Conservation (phyloP, 2,113 vertebrate species). For the Erpornis zantholeuca region DNA sequence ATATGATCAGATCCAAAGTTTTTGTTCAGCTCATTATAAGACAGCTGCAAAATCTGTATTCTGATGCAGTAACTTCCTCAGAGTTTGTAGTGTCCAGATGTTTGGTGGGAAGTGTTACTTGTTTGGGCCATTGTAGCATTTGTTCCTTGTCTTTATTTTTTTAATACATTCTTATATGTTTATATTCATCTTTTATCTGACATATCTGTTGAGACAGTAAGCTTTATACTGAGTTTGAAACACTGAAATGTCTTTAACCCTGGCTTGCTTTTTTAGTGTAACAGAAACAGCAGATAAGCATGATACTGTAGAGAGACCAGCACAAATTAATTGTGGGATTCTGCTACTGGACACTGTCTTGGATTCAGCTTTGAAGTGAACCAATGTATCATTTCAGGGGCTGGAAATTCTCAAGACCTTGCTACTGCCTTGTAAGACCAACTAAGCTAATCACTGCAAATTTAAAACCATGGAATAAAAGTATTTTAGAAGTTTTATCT, state of each 20-base stretch:
- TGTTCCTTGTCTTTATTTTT: background rate
- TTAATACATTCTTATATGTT: background rate
- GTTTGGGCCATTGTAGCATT: background rate
- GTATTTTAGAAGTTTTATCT: background rate
- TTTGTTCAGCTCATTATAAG: background rate
- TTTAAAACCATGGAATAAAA: background rate
- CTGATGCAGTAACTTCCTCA: background rate
- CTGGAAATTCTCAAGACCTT: background rate
- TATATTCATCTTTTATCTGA: background rate
- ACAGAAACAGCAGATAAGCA: background rate
- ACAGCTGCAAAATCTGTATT: slow-evolving; percentile 49
- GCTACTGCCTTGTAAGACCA: background rate
- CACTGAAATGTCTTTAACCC: background rate
- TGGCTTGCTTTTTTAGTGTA: background rate
- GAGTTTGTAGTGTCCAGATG: slow-evolving; percentile 17
- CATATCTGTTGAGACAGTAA: background rate
- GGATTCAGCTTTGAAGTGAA: background rate
- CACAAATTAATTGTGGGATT: background rate
- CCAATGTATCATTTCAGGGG: background rate
- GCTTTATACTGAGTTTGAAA: background rate
- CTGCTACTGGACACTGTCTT: background rate
- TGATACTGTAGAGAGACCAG: background rate
- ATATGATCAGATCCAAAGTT: background rate
- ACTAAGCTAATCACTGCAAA: background rate
- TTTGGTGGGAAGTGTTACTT: background rate